Evolutionary conservation across 2,888 invertebrate species (phyloP).

Genomic region (Drosophila prolongata): DNA sequence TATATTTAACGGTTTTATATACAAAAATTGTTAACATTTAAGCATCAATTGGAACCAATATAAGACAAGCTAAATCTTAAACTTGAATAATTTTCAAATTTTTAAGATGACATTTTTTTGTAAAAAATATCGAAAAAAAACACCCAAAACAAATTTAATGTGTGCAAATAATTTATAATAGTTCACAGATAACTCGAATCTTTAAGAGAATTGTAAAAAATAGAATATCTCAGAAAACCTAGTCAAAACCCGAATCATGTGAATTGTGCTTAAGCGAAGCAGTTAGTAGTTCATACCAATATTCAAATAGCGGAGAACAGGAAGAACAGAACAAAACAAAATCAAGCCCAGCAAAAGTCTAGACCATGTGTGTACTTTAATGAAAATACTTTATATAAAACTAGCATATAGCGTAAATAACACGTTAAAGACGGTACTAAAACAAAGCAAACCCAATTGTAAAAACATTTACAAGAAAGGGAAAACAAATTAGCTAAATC

Average conservation of each 20-base stretch:
- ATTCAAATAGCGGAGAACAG: slow-evolving; percentile 8
- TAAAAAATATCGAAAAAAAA: slow-evolving; percentile 42
- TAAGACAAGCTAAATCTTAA: slow-evolving; percentile 64
- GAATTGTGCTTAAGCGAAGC: slow-evolving; percentile 17
- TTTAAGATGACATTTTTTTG: slow-evolving; percentile 72
- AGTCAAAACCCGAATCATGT: slow-evolving; percentile 29
- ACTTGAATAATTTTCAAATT: slow-evolving; percentile 76
- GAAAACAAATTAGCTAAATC: slow-evolving; percentile 33
- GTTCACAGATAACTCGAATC: slow-evolving; percentile 34
- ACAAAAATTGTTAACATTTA: slow-evolving; percentile 78
- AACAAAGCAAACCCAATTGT: slow-evolving; percentile 21
- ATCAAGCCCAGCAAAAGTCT: slow-evolving; percentile 31
- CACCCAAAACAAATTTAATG: slow-evolving; percentile 33
- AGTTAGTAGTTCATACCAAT: slow-evolving; percentile 22
- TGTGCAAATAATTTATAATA: slow-evolving; percentile 34
- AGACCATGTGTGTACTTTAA: slow-evolving; percentile 72
- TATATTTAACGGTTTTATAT: slow-evolving; percentile 67
- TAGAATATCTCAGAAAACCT: slow-evolving; percentile 22
- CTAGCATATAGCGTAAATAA: slow-evolving; percentile 59
- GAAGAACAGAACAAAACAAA: slow-evolving; percentile 2
- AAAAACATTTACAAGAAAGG: slow-evolving; percentile 21
- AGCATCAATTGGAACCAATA: slow-evolving; percentile 83
- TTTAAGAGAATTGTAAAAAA: slow-evolving; percentile 35
- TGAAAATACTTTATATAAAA: slow-evolving; percentile 72
- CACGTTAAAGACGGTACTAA: slow-evolving; percentile 45